Conservation (phyloP, 2,888 invertebrate species). For the Andrena praecox region DNA sequence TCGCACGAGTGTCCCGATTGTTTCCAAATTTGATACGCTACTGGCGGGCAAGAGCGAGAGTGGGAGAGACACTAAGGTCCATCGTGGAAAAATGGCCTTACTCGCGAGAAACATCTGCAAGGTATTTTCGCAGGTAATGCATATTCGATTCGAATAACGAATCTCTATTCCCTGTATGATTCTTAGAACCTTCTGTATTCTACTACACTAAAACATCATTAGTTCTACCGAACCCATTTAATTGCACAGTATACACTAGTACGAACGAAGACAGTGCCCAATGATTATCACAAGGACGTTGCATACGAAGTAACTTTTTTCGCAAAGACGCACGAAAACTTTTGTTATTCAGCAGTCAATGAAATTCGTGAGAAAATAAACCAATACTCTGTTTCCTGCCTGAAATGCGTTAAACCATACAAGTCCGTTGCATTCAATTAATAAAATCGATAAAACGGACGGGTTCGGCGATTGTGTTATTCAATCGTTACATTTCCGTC, state of each 20-base stretch:
- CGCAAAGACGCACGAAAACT: conserved; percentile 9
- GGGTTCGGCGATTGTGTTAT: conserved; percentile 42
- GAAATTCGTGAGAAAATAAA: neutral
- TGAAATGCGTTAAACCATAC: neutral
- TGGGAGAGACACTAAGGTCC: conserved; percentile 47
- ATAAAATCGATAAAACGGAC: conserved; percentile 16
- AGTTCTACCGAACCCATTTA: conserved; percentile 1
- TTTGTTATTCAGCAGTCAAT: neutral
- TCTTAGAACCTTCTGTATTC: neutral
- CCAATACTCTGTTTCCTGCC: neutral
- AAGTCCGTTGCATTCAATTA: conserved; percentile 13
- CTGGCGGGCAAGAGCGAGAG: conserved; percentile 42
- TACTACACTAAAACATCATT: neutral
- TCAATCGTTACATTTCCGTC: conserved; percentile 52
- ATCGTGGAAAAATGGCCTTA: conserved; percentile 79
- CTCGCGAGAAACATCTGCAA: conserved; percentile 79
- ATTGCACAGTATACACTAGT: conserved; percentile 6
- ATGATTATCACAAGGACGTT: conserved; percentile 50
- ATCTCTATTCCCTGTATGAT: neutral
- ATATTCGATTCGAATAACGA: neutral
- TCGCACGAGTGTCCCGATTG: neutral
- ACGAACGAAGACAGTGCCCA: conserved; percentile 4
- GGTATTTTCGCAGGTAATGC: conserved; percentile 78
- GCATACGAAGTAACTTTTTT: conserved; percentile 33
- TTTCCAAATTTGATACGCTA: conserved; percentile 38